phyloP scores from a whole-genome alignment of 2,797 vertebrate genomes.

The Macropodus opercularis region DNA sequence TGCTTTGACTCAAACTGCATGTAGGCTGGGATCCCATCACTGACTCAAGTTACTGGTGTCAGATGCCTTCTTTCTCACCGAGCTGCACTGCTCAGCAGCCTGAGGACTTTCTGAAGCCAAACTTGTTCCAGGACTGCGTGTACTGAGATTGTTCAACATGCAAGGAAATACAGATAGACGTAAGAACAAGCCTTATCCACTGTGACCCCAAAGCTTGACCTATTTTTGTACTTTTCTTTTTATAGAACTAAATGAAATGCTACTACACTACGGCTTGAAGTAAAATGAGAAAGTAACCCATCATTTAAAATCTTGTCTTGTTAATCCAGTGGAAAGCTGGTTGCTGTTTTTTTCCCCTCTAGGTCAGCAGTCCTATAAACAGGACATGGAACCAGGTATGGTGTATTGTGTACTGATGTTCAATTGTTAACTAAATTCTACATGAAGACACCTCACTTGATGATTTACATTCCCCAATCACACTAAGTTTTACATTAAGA shows the following conservation, averaged over 20 bases:
- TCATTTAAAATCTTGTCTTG: constrained; percentile 9
- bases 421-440: constrained; percentile 12
- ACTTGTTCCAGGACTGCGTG: constrained; percentile 34
- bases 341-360: constrained; percentile 18
- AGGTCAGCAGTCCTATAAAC: constrained; percentile 27
- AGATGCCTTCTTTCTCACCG: constrained; percentile 38
- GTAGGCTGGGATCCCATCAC: constrained; percentile 28
- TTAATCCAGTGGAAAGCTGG: constrained; percentile 17
- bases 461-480: constrained; percentile 30
- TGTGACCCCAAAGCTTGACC: constrained; percentile 72
- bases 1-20: constrained; percentile 9
- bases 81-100: constrained; percentile 52
- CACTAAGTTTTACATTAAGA: not conserved
- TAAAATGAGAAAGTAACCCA: constrained; percentile 10
- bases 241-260: constrained; percentile 41
- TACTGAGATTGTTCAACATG: constrained; percentile 20
- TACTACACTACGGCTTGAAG: constrained; percentile 32
- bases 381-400: constrained; percentile 12
- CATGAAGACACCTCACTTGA: constrained; percentile 10
- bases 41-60: constrained; percentile 37
- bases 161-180: constrained; percentile 34
- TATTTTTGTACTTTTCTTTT: constrained; percentile 56
- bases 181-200: constrained; percentile 74
- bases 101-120: constrained; percentile 59
- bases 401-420: constrained; percentile 17